phyloP scores from a whole-genome alignment of 1,140 invertebrate genomes.

The Cataglyphis hispanica region DNA sequence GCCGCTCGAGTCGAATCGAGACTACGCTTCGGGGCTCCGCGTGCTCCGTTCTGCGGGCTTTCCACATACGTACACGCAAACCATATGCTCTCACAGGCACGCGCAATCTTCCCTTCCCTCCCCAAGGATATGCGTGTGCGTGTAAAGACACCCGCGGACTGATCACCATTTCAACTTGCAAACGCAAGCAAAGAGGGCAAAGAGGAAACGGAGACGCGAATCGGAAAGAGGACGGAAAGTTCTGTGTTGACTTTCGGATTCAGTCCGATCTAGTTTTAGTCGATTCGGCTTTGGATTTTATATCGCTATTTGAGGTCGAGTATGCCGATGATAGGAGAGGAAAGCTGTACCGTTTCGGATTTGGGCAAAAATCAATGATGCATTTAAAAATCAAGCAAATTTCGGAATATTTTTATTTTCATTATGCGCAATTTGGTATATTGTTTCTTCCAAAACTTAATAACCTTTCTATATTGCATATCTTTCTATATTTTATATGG shows the following conservation, averaged over 20 bases:
- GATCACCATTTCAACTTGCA: slow-evolving; percentile 47
- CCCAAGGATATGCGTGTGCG: slow-evolving; percentile 23
- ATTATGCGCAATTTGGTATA: background rate
- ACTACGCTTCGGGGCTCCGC: slow-evolving; percentile 78
- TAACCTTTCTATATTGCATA: background rate
- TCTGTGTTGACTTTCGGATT: slow-evolving; percentile 60
- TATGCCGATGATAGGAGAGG: background rate
- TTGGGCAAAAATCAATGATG: background rate
- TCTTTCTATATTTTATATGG: background rate
- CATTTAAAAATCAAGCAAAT: background rate
- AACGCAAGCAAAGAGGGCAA: background rate
- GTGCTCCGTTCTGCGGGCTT: slow-evolving; percentile 62
- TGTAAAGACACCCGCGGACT: slow-evolving; percentile 44
- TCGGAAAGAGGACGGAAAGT: slow-evolving; percentile 39
- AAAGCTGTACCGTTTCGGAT: background rate
- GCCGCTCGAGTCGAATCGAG: slow-evolving; percentile 84
- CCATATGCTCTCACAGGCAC: background rate
- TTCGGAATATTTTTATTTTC: background rate
- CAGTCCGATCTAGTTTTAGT: slow-evolving; percentile 61
- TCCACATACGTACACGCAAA: slow-evolving; percentile 53
- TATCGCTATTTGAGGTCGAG: slow-evolving; percentile 4
- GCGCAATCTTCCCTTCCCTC: background rate
- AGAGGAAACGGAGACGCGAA: background rate
- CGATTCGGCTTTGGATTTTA: background rate
- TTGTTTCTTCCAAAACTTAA: background rate